phyloP scores from a whole-genome alignment of 2,797 vertebrate species.

The Esox lucius region DNA sequence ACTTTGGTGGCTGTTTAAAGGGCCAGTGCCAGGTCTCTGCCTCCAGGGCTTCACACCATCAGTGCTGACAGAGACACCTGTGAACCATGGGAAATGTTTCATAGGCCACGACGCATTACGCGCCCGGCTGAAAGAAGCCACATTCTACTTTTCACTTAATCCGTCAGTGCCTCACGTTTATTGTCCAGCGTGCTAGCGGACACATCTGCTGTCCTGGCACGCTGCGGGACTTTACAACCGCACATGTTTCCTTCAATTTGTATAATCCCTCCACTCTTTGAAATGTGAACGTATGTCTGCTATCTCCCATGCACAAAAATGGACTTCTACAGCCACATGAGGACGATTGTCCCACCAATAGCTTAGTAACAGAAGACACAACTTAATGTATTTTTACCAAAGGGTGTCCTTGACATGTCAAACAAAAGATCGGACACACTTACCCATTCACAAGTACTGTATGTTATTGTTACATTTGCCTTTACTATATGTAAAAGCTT shows the following conservation, averaged over 20 bases:
- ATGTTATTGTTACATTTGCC: neutral
- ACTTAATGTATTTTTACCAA: constrained; percentile 33
- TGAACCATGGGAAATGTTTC: constrained; percentile 79
- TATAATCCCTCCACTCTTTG: constrained; percentile 61
- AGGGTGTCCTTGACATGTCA: constrained; percentile 15
- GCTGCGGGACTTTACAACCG: constrained; percentile 69
- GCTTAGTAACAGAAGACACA: constrained; percentile 22
- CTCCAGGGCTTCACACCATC: constrained; percentile 75
- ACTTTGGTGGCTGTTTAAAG: constrained; percentile 73
- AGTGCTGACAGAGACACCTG: constrained; percentile 74
- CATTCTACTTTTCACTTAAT: constrained; percentile 79
- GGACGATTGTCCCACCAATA: constrained; percentile 46
- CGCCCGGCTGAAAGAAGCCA: constrained; percentile 71
- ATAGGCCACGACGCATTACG: constrained; percentile 76
- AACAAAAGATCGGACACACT: too few relatives aligned
- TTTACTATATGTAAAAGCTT: neutral
- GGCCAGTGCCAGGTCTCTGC: constrained; percentile 70
- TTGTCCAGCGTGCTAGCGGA: constrained; percentile 65
- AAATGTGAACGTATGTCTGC: constrained; percentile 68
- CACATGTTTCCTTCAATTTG: constrained; percentile 74
- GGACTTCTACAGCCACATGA: constrained; percentile 37
- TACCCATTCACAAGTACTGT: neutral
- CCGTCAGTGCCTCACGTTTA: constrained; percentile 73
- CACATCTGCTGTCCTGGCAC: constrained; percentile 63
- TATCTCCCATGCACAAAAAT: constrained; percentile 34